Conservation (phyloP, 2,113 vertebrate species). For the Aptenodytes forsteri region DNA sequence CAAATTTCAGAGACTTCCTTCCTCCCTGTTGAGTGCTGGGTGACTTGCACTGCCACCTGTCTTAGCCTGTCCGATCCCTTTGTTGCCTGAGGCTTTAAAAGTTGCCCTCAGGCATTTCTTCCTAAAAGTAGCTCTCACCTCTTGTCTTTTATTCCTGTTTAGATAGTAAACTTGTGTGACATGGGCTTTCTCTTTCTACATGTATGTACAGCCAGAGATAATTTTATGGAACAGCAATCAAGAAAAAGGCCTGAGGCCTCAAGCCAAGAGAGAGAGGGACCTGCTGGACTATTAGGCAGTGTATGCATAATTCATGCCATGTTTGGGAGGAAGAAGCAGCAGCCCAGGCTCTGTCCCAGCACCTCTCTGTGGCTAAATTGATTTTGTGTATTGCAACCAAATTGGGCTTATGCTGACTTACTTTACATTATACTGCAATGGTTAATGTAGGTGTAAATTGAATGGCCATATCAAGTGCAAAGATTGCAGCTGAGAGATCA, state of each 20-base stretch:
- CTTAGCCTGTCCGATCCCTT: neutral
- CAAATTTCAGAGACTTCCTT: neutral
- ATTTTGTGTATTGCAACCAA: neutral
- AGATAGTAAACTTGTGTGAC: neutral
- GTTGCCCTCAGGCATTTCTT: neutral
- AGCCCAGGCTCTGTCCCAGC: neutral
- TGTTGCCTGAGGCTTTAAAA: neutral
- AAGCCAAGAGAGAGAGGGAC: neutral
- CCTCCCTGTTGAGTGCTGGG: neutral
- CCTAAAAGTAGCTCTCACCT: neutral
- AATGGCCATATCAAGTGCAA: neutral
- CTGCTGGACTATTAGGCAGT: neutral
- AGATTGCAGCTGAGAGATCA: neutral
- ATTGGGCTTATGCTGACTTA: neutral
- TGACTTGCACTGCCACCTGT: neutral
- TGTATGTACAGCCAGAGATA: neutral
- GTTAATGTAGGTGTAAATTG: neutral
- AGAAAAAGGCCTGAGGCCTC: neutral
- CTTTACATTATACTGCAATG: neutral
- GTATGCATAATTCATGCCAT: neutral
- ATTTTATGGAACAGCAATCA: neutral
- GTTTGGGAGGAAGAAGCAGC: neutral
- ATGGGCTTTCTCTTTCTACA: neutral
- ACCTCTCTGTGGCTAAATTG: neutral
- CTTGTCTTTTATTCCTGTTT: neutral